These are phyloP conservation scores for Isurus oxyrinchus DNA, from an alignment of 2,113 vertebrate genomes.

Conservation along the genomic window DNA sequence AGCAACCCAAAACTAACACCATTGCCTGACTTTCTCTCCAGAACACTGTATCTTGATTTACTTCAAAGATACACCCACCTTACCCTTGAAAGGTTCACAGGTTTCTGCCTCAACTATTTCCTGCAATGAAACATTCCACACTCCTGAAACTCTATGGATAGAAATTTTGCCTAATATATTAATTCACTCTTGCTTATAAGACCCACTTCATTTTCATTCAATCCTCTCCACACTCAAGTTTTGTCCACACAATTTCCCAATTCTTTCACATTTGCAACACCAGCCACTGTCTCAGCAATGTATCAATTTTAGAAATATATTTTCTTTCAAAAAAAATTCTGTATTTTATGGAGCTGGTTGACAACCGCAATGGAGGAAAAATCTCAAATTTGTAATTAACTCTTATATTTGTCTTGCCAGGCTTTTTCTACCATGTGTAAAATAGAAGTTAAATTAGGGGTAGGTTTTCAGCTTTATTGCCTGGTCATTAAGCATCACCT, in stretches of 20 bases:
- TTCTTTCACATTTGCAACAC: background rate
- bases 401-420: background rate
- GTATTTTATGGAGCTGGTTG: background rate
- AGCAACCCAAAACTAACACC: too few species aligned
- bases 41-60: too few species aligned
- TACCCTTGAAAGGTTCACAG: too few species aligned
- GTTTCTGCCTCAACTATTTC: too few species aligned
- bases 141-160: background rate
- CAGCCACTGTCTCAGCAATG: background rate
- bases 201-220: background rate
- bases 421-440: background rate
- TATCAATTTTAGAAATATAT: background rate
- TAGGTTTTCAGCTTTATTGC: background rate
- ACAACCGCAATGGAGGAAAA: background rate
- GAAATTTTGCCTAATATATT: too few species aligned
- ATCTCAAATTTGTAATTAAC: background rate
- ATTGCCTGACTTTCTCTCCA: too few species aligned
- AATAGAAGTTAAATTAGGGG: background rate
- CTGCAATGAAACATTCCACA: background rate
- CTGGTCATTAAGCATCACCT: background rate
- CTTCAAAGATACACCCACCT: too few species aligned
- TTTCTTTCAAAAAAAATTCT: background rate
- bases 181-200: background rate
- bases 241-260: background rate
- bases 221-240: background rate